A percentile compares a stretch with the other conserved stretches of the same genome.
phyloP scores from a whole-genome alignment of 2,113 vertebrate genomes.

The Nansenia antarctica region DNA sequence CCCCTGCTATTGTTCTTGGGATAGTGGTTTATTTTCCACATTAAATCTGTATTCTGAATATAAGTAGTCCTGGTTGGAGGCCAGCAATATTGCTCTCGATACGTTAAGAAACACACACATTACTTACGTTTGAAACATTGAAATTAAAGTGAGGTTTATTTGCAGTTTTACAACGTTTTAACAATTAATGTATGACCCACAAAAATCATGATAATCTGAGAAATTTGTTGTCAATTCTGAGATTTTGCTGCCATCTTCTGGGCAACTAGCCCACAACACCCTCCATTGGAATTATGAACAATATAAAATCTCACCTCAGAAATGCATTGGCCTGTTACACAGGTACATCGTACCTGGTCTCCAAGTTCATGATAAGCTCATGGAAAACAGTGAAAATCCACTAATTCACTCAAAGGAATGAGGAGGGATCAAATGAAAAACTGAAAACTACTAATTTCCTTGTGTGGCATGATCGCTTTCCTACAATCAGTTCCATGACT shows the following conservation, averaged over 20 bases:
- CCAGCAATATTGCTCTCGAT: neutral
- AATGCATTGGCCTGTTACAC: too few species aligned
- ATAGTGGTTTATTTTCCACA: conserved; percentile 13
- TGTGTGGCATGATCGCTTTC: neutral
- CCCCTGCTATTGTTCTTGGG: conserved; percentile 11
- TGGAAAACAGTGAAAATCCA: neutral
- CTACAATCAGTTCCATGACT: neutral
- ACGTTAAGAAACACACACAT: neutral
- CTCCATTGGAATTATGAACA: neutral
- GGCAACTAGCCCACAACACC: conserved; percentile 14
- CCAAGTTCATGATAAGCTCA: neutral
- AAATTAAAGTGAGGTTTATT: neutral
- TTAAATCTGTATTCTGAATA: neutral
- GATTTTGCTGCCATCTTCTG: conserved; percentile 65
- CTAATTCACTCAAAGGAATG: neutral
- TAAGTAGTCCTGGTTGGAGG: too few species aligned
- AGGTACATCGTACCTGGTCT: too few species aligned
- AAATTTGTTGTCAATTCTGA: conserved; percentile 6
- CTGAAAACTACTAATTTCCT: neutral
- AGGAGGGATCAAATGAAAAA: neutral
- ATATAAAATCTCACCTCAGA: too few species aligned
- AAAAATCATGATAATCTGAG: neutral
- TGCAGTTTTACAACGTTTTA: neutral
- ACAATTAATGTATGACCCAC: neutral
- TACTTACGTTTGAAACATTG: neutral